phyloP scores from a whole-genome alignment of 2,888 invertebrate genomes.

The Stenichneumon culpator region DNA sequence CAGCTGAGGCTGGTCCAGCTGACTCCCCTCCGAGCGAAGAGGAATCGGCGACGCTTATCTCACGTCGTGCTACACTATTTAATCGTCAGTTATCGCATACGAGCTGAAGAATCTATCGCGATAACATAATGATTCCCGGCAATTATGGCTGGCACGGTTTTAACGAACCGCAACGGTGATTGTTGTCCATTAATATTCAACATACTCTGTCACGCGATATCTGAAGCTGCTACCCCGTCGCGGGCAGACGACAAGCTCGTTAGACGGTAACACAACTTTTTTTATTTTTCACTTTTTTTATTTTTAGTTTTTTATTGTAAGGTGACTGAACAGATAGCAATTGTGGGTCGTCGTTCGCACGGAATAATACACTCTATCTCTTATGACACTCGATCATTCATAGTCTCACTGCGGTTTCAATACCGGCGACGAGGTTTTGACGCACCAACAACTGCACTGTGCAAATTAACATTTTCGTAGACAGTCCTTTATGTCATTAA shows the following conservation, averaged over 20 bases:
- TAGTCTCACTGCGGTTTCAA: not conserved
- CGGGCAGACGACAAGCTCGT: constrained; percentile 5
- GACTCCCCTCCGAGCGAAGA: constrained; percentile 14
- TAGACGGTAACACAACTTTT: constrained; percentile 31
- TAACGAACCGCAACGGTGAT: constrained; percentile 18
- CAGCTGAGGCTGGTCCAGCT: constrained; percentile 44
- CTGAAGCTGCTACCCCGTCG: constrained; percentile 30
- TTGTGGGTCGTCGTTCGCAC: constrained; percentile 51
- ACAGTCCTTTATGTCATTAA: not conserved
- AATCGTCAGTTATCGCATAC: not conserved
- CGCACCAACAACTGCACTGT: not conserved
- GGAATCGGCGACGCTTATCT: not conserved
- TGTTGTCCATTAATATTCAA: constrained; percentile 63
- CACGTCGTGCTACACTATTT: not conserved
- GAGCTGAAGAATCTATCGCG: constrained; percentile 9
- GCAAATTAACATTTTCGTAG: not conserved
- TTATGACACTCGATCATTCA: not conserved
- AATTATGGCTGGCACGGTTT: constrained; percentile 47
- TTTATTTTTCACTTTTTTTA: not conserved
- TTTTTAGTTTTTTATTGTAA: constrained; percentile 4
- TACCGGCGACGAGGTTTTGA: not conserved
- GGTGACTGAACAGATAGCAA: constrained; percentile 38
- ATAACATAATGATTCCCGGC: constrained; percentile 41
- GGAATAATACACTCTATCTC: constrained; percentile 12
- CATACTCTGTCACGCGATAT: constrained; percentile 63